These are phyloP conservation scores for Strix occidentalis DNA, from an alignment of 2,797 vertebrate species.

Conservation along the genomic window DNA sequence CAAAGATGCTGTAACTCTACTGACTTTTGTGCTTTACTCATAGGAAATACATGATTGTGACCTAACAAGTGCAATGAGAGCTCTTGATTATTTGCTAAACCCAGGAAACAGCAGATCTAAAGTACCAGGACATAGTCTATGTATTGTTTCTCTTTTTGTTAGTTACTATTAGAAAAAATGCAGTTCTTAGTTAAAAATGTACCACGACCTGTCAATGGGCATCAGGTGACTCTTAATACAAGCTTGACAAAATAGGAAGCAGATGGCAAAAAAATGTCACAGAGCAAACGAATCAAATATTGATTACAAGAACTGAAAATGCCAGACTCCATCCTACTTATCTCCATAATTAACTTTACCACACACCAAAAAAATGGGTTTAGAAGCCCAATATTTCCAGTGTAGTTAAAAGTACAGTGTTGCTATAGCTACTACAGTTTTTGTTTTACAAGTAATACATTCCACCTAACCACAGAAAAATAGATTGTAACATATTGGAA, in stretches of 20 bases:
- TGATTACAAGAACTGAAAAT: conserved; percentile 61
- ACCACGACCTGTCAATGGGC: not conserved
- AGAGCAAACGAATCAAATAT: conserved; percentile 35
- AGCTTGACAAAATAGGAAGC: conserved; percentile 30
- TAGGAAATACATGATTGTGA: too few relatives aligned
- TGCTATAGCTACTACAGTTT: conserved; percentile 66
- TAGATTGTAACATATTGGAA: not conserved
- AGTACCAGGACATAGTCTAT: not conserved
- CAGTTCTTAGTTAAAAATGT: not conserved
- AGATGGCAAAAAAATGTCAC: conserved; percentile 16
- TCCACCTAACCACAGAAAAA: conserved; percentile 22
- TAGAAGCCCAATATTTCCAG: not conserved
- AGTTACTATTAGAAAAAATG: not conserved
- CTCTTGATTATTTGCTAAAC: not conserved
- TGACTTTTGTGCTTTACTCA: not conserved
- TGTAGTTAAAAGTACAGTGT: not conserved
- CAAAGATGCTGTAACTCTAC: not conserved
- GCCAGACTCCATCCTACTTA: conserved; percentile 39
- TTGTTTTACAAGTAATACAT: conserved; percentile 22
- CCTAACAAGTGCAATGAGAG: not conserved
- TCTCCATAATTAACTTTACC: conserved; percentile 10
- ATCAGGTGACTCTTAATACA: conserved; percentile 37
- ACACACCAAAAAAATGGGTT: not conserved
- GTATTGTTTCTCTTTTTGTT: not conserved
- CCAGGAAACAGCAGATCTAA: not conserved